Evolutionary conservation across 2,888 invertebrate genomes (phyloP), one percentile per base, ranked within the genome.

Genomic region (Cordilura impudica): DNA sequence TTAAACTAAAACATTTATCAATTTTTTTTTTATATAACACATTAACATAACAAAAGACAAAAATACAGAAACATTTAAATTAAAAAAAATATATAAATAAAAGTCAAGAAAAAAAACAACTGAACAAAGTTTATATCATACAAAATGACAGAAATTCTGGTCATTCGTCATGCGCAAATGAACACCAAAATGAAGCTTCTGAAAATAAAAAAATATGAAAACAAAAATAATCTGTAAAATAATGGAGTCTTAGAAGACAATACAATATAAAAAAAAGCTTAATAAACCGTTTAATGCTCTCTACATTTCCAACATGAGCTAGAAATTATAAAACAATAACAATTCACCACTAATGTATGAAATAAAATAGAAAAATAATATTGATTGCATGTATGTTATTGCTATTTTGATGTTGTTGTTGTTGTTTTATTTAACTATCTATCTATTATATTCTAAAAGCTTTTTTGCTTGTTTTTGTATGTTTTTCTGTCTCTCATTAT

Each of bases 81-180:
- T 47, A 82, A 71, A 21, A 81, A 75, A 53, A 71, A 72, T 35
- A 56, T 47, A 26, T 5, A 10, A 31, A 39, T 21, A 23, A 16
- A 19, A 26, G n/a, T n/a, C n/a, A n/a, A n/a, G n/a, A n/a, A n/a
- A n/a, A n/a, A n/a, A n/a, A n/a, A n/a, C n/a, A 53, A 39, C n/a
- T 14, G 23, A 56, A 56, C 31, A 47, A 70, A 73, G 12, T 16
- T 7, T 49, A 53, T 18, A 16, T 54, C 2, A 61, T 63, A 63
- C 54, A 85, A 87, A 88, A 86, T 87, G 86, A 86, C 86, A 85
- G 84, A 86, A 86, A 88, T 87, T 87, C 86, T 88, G 88, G 88
- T 87, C 87, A 88, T 88, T 88, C 87, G 87, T 87, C 87, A 87
- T 88, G 87, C 87, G 87, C 88, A 87, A 84, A 85, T 86, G 79